A percentile compares a stretch with the other conserved stretches of the same genome.
These are phyloP conservation scores for Drosophila robusta DNA, from an alignment of 2,888 invertebrate genomes.

Conservation along the genomic window DNA sequence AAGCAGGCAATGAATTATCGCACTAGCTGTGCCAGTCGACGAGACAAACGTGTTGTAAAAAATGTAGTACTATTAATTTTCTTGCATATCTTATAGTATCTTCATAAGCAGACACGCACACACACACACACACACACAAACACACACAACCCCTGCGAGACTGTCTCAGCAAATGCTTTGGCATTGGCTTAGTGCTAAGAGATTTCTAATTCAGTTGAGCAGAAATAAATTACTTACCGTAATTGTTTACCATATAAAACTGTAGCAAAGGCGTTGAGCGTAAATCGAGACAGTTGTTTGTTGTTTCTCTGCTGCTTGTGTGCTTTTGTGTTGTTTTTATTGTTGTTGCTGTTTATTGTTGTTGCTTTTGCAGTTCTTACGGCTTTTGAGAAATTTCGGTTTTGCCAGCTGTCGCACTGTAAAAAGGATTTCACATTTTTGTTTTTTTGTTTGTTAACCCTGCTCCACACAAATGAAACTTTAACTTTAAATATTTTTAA, in stretches of 20 bases:
- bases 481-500: slow-evolving; percentile 37
- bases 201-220: slow-evolving; percentile 81
- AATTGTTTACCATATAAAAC: slow-evolving; percentile 79
- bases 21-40: slow-evolving; percentile 65
- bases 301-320: slow-evolving; percentile 6
- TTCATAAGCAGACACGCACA: slow-evolving; percentile 70
- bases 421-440: slow-evolving; percentile 36
- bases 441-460: too few relatives aligned
- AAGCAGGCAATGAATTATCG: slow-evolving; percentile 73
- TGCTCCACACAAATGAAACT: slow-evolving; percentile 7
- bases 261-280: slow-evolving; percentile 66
- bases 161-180: slow-evolving; percentile 52
- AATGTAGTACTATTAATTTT: slow-evolving; percentile 80
- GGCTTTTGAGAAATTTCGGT: slow-evolving; percentile 40
- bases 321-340: slow-evolving; percentile 19
- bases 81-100: slow-evolving; percentile 80
- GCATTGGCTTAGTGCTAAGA: slow-evolving; percentile 77
- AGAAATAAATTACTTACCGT: slow-evolving; percentile 81
- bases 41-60: slow-evolving; percentile 80
- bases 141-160: slow-evolving; percentile 29
- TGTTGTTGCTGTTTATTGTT: slow-evolving; percentile 16
- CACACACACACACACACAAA: slow-evolving; percentile 12
- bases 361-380: slow-evolving; percentile 37
- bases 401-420: slow-evolving; percentile 49
- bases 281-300: slow-evolving; percentile 61